Evolutionary conservation across 2,113 vertebrate species (phyloP), one percentile per base, ranked within the genome.

Genomic region (Lophochroa leadbeateri): DNA sequence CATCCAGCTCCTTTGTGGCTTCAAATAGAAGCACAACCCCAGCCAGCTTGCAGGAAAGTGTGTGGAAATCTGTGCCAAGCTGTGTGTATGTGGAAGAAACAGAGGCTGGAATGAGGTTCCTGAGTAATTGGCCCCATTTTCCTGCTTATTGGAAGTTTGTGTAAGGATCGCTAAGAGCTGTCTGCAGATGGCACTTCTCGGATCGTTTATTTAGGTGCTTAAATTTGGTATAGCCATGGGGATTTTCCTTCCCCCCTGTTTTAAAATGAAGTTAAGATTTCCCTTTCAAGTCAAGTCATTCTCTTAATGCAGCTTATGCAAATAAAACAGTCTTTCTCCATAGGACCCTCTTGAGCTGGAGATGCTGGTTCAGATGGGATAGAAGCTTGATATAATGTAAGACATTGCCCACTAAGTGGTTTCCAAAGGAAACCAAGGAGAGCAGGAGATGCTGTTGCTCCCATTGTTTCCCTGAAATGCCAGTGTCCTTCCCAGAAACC

Each of bases 171-270:
- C 37, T 6, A 2, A 63, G 71, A 71, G 31, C 83, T 71, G 82
- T 58, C 80, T 85, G 83, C 47, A 21, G n/a, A 18, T 1, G 0
- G 24, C 0, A 0, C 7, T 6, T 76, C 53, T 31, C 0, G 0
- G 28, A 15, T 89, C 7, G 1, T 82, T 86, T 52, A 8, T 86
- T 72, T 60, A 23, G 39, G 43, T 69, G 24, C 72, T 71, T 86
- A 29, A 83, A 55, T 29, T 28, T 61, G 82, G 53, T 31, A 27
- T 16, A 68, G 64, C 53, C 58, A 18, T 1, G 0, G 18, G 69
- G 27, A 1, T 9, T 57, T 57, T 27, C n/a, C 17, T 76, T 17
- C 64, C 11, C 14, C 9, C 7, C 13, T 0, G 6, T 25, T 91
- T 58, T 17, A 41, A 58, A 76, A 58, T 7, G 3, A 55, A 77